Percentiles rank a stretch among this genome's conserved stretches.
Evolutionary conservation across 2,888 invertebrate species (phyloP).

Genomic region (Tetanocera ferruginea): DNA sequence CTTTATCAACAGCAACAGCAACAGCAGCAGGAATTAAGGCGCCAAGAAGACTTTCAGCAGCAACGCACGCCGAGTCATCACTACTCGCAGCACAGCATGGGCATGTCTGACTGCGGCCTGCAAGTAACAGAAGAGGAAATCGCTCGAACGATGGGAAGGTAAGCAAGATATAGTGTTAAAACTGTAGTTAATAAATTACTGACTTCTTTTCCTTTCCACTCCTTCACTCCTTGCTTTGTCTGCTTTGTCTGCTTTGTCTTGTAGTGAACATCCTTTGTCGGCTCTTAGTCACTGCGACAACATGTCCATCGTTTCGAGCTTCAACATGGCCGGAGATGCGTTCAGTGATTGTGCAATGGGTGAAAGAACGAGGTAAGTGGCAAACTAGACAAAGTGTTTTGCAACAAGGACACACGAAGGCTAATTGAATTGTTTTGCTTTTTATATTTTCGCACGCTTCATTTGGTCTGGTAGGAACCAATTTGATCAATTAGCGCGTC

Average conservation of each 20-base stretch:
- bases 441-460: background rate
- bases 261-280: slow-evolving; percentile 86
- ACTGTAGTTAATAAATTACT: background rate
- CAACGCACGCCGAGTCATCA: slow-evolving; percentile 73
- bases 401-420: background rate
- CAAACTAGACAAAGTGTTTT: background rate
- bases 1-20: slow-evolving; percentile 72
- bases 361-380: slow-evolving; percentile 67
- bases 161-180: slow-evolving; percentile 50
- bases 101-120: slow-evolving; percentile 85
- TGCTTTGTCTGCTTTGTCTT: too few relatives aligned
- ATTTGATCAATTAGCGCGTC: slow-evolving; percentile 84
- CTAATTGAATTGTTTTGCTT: slow-evolving; percentile 16
- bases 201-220: background rate
- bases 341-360: slow-evolving; percentile 69
- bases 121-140: slow-evolving; percentile 96
- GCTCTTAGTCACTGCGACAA: slow-evolving; percentile 90
- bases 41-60: slow-evolving; percentile 76
- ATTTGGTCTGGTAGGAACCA: slow-evolving; percentile 66
- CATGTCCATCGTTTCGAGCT: slow-evolving; percentile 90
- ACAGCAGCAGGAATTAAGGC: slow-evolving; percentile 65
- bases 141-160: slow-evolving; percentile 84
- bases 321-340: slow-evolving; percentile 71
- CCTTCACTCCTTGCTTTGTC: slow-evolving; percentile 1
- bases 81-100: slow-evolving; percentile 77